These are phyloP conservation scores for Bos javanicus DNA, from an alignment of 2,113 vertebrate genomes.

Conservation along the genomic window DNA sequence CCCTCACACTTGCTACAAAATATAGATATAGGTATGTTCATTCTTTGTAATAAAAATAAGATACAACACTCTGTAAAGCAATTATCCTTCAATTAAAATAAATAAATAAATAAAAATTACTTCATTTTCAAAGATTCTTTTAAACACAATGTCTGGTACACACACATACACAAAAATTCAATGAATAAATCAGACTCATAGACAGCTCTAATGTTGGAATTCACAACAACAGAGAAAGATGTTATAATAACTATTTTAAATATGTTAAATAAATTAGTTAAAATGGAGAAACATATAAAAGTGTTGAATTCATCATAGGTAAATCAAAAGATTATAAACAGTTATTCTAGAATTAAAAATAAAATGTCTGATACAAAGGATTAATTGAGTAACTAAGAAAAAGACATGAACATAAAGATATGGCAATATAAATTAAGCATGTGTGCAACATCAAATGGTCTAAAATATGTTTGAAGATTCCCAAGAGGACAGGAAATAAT, in stretches of 20 bases:
- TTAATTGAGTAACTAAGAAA: not conserved
- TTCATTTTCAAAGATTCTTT: not conserved
- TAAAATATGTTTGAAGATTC: not conserved
- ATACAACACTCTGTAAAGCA: not conserved
- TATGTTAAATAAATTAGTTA: not conserved
- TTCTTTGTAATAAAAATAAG: not conserved
- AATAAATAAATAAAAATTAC: not conserved
- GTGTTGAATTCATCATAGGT: not conserved
- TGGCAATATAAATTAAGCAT: not conserved
- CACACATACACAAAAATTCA: not conserved
- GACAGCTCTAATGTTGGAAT: not conserved
- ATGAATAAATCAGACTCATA: not conserved
- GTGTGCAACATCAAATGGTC: not conserved
- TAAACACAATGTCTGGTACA: not conserved
- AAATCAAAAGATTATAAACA: not conserved
- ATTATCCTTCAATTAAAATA: not conserved
- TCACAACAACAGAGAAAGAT: not conserved
- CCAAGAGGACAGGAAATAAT: not conserved
- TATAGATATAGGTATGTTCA: not conserved
- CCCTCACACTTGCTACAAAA: not conserved
- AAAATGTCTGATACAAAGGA: not conserved
- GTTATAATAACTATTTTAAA: not conserved
- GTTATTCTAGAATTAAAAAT: not conserved
- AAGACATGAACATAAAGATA: not conserved
- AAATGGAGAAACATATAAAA: not conserved